These are phyloP conservation scores for Pipistrellus pygmaeus DNA, from an alignment of 2,797 vertebrate genomes.

Conservation along the genomic window DNA sequence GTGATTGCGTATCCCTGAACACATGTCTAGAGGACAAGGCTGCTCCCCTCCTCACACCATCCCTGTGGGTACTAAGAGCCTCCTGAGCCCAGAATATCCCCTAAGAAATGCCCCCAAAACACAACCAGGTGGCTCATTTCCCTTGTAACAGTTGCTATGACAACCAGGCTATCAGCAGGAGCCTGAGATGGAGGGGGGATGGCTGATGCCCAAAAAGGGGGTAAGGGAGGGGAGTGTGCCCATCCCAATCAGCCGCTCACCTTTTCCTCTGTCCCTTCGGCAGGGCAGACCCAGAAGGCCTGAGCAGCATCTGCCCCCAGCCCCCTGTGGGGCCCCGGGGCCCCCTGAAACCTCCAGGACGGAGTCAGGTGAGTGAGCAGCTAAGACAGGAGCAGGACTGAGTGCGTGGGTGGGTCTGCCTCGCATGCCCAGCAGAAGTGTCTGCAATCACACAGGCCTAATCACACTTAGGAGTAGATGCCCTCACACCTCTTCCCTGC, in stretches of 20 bases:
- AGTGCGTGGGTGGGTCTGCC: neutral
- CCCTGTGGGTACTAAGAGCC: neutral
- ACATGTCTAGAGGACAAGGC: slow-evolving; percentile 15
- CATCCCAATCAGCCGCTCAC: slow-evolving; percentile 59
- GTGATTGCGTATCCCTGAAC: neutral
- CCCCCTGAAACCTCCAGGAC: slow-evolving; percentile 79
- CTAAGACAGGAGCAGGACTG: neutral
- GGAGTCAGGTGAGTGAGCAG: slow-evolving; percentile 77
- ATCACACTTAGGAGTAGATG: neutral
- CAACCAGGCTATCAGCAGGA: slow-evolving; percentile 86
- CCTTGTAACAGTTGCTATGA: slow-evolving; percentile 89
- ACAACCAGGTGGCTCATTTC: slow-evolving; percentile 73
- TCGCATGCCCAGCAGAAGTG: neutral
- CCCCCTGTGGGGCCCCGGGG: slow-evolving; percentile 76
- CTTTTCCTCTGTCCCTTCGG: slow-evolving; percentile 54
- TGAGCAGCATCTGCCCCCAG: slow-evolving; percentile 75
- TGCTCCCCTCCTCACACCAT: neutral
- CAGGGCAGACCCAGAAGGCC: slow-evolving; percentile 78
- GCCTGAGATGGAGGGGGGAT: slow-evolving; percentile 81
- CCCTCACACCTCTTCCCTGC: neutral
- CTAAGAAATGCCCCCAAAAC: neutral
- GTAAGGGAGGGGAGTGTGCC: neutral
- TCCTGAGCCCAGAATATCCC: slow-evolving; percentile 40
- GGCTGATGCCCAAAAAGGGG: slow-evolving; percentile 47
- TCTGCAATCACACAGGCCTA: neutral